Evolutionary conservation across 2,797 vertebrate genomes (phyloP).

Genomic region (Gymnothorax reevesii): DNA sequence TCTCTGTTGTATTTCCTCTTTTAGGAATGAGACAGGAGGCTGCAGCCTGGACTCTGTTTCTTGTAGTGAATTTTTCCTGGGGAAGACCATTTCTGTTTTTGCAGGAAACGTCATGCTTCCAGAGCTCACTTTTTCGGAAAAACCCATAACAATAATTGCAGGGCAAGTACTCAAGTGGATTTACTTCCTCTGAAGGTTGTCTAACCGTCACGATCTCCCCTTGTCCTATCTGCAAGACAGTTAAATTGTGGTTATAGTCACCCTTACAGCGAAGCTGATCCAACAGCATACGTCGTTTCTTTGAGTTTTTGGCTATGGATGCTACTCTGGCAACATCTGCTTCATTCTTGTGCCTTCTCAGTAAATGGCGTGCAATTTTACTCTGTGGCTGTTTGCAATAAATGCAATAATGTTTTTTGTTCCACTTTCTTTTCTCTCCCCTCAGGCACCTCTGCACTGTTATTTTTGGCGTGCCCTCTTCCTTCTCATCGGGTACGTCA

Average conservation of each 20-base stretch:
- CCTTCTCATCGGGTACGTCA: no score
- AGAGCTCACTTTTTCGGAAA: not conserved
- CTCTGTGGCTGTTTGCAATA: not conserved
- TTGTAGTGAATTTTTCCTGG: not conserved
- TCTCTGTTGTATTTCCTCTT: no score
- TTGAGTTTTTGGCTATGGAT: no score
- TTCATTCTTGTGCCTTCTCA: not conserved
- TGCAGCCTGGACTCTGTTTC: not conserved
- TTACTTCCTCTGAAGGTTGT: not conserved
- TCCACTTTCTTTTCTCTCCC: no score
- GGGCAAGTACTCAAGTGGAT: not conserved
- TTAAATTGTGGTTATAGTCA: not conserved
- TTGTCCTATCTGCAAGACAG: not conserved
- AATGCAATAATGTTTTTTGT: not conserved
- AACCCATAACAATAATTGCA: not conserved
- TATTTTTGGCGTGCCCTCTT: no score
- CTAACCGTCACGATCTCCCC: not conserved
- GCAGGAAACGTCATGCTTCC: not conserved
- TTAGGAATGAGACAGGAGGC: not conserved
- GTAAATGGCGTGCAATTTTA: not conserved
- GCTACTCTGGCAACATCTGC: not conserved
- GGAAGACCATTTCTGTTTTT: not conserved
- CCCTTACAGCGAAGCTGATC: not conserved
- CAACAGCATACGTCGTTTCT: not conserved
- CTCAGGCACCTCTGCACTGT: no score